Evolutionary conservation across 30 jellyfish, hydroid and myxozoan genomes (phyloP), one percentile per base, ranked within the genome.

Genomic region (Hydractinia echinata): DNA sequence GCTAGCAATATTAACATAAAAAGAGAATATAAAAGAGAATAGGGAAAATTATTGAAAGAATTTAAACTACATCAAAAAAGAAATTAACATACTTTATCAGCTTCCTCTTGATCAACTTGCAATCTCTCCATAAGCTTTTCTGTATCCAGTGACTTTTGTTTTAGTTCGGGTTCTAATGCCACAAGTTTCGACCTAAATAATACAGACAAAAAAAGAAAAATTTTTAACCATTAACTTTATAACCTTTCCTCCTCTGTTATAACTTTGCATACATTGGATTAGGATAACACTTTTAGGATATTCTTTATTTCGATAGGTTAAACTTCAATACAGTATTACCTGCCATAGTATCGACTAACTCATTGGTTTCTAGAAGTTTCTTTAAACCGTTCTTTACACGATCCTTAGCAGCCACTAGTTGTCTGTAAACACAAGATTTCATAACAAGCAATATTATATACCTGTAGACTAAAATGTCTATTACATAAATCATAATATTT

Each of bases 41-140:
- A 30, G 1, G 2, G 2, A 30, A 30, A 30, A 30, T 30, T 30
- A 30, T 30, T 30, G 44, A 30, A 30, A 30, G 44, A 30, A 30
- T 30, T 30, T 30, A 30, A 30, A 30, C 44, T 2, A 30, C 44
- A 30, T 30, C 44, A 30, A 30, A 30, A 30, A 30, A 1, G 2
- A 30, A 0, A 30, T n/a, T 30, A 30, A 30, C 44, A 30, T 67
- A 89, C 97, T 89, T 89, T 89, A 71, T 89, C 97, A 4, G 97
- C 97, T 84, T 89, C 97, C 61, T 79, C 89, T 69, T 89, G 97
- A 76, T 89, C 97, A 74, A 89, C 89, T 61, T 89, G 90, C 51
- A 89, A 87, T 79, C 95, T 80, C 70, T 89, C 97, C 97, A 89
- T 89, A 51, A 89, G 73, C 70, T 89, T 89, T 80, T 89, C 97